Base-by-base conservation (phyloP, 2,797 vertebrate species). In the Champsocephalus gunnari region DNA sequence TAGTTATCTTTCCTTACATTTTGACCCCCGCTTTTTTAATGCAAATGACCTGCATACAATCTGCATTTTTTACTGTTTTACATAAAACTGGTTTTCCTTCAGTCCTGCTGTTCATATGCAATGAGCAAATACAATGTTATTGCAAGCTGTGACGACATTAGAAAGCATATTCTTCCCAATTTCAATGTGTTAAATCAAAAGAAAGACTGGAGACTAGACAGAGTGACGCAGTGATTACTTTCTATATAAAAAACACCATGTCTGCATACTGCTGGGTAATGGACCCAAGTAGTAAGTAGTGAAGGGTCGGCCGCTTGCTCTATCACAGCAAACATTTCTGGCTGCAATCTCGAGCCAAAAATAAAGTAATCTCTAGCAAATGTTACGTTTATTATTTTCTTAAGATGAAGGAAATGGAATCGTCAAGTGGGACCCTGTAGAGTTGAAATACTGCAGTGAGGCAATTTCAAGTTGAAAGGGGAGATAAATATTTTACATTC, bases 321-420 rank as follows among this genome's bases (percentile, higher is more conserved):
- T 32, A 63, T 77, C 76, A n/a, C 3, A 24, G 64, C 32, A 58
- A 45, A 73, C 56, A 59, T 50, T 66, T 74, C 21, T 43, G 5
- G 17, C 17, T 10, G 8, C 75, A 21, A n/a, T 61, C 21, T 56
- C 50, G 38, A 53, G 49, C 60, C 66, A 50, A 70, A 62, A n/a
- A 47, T 45, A 43, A 62, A 69, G 75, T 81, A 70, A 89, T 79
- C 75, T 75, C 67, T 0, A 55, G 51, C 66, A 73, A 72, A 86
- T 91, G 88, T 89, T 76, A 88, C 69, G 79, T 89, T 82, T 77
- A 61, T 63, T 58, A 81, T 69, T 71, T 38, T 67, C 56, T 50
- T 10, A 9, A 81, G 71, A 82, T 80, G 72, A 82, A 68, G 72
- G 82, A 70, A 80, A 75, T 65, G 47, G 72, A 78, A 77, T 32